Base-by-base conservation (phyloP, 2,113 vertebrate genomes). In the Alligator sinensis region DNA sequence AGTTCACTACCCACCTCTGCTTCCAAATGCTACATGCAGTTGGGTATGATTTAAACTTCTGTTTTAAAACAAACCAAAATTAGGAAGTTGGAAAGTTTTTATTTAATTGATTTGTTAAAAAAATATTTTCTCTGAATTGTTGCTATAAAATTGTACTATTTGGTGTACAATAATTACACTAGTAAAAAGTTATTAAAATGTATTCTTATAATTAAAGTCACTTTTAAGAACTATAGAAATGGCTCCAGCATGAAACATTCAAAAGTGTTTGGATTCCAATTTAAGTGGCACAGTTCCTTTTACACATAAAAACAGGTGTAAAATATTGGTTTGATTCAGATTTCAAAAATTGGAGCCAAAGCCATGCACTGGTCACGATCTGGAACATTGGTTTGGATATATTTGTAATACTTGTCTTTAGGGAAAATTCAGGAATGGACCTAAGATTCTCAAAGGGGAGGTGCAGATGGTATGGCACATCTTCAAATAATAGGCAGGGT, bases 1-100 rank as follows among this genome's bases (percentile, higher is more conserved):
- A 27, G 64, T 81, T 90, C 88, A 30, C 38, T 10, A 57, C 30
- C 27, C 88, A 93, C 47, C 34, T 89, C 68, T 84, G 28, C 24
- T 91, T 87, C 82, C 66, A 94, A 92, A 55, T 62, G 70, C 22
- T 78, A 6, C 30, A 9, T 25, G 24, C 16, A 94, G 81, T 94
- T 94, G 92, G 93, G 58, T 91, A 34, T 93, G 34, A 91, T 88
- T 91, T 96, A 77, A 77, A 58, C 25, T 58, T 76, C 30, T 76
- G 24, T 55, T 62, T 34, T 55, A 92, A 92, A 95, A 57, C 14
- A 91, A 21, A 34, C 68, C 80, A 11, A 5, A 78, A 78, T 38
- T 19, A n/a, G 24, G 18, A 91, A 94, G 84, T 60, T 3, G 1
- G 27, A 47, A 92, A 78, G 18, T 9, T 89, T 93, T 80, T 72